phyloP scores from a whole-genome alignment of 2,888 invertebrate genomes.

The Dryadula phaetusa region DNA sequence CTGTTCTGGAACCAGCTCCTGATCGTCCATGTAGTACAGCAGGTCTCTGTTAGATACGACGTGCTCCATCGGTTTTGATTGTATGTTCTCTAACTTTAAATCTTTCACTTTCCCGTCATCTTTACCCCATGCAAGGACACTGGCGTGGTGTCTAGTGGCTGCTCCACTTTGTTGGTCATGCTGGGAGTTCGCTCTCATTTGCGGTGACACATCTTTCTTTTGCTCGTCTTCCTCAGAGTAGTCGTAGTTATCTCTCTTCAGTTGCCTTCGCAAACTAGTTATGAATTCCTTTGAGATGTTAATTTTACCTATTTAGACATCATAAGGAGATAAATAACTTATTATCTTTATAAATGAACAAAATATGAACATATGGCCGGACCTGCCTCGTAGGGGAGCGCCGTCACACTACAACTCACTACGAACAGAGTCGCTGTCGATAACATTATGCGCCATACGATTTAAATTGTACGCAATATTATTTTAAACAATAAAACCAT shows the following conservation, averaged over 20 bases:
- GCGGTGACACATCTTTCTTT: not conserved
- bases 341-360: not conserved
- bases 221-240: constrained; percentile 16
- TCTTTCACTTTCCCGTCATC: not conserved
- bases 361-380: not conserved
- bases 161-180: not conserved
- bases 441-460: constrained; percentile 16
- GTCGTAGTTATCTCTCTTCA: constrained; percentile 29
- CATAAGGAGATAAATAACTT: not conserved
- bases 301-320: not conserved
- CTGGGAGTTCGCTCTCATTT: constrained; percentile 7
- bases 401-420: constrained; percentile 2
- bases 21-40: constrained; percentile 32
- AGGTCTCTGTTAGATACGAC: constrained; percentile 28
- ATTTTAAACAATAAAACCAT: constrained; percentile 3
- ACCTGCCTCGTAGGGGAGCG: not conserved
- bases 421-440: constrained; percentile 2
- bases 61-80: constrained; percentile 13
- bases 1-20: constrained; percentile 3
- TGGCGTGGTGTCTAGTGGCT: constrained; percentile 14
- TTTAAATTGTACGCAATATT: not conserved
- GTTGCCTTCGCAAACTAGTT: constrained; percentile 14
- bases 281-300: constrained; percentile 9
- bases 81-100: not conserved
- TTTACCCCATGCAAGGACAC: constrained; percentile 6